Conservation (phyloP, 1,140 invertebrate genomes). For the Drosophila ohnishii region DNA sequence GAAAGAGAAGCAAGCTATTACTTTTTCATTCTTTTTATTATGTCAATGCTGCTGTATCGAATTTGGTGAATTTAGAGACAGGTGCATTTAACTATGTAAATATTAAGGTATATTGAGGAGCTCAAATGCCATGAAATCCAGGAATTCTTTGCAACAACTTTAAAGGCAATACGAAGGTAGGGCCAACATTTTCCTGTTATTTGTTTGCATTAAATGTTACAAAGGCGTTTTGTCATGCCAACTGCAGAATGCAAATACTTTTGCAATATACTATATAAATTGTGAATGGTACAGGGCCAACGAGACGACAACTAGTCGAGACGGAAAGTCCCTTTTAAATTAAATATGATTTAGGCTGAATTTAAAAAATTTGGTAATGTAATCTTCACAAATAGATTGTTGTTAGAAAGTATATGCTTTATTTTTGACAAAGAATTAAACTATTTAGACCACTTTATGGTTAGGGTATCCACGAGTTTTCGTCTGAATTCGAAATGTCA, state of each 20-base stretch:
- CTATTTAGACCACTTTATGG: neutral
- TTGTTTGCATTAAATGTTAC: constrained; percentile 41
- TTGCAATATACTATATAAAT: constrained; percentile 23
- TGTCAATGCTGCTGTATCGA: constrained; percentile 37
- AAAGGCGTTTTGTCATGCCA: constrained; percentile 48
- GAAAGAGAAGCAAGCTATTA: neutral
- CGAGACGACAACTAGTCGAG: neutral
- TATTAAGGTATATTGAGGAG: neutral
- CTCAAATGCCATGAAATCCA: neutral
- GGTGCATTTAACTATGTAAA: constrained; percentile 12
- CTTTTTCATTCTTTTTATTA: constrained; percentile 14
- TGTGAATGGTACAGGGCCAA: neutral
- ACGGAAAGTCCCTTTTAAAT: neutral
- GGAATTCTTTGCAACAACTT: constrained; percentile 4
- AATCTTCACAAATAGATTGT: neutral
- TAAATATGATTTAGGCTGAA: neutral
- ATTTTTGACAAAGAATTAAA: neutral
- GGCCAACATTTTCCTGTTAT: constrained; percentile 22
- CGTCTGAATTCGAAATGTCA: constrained; percentile 10
- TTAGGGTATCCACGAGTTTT: constrained; percentile 24
- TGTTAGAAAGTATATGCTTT: neutral
- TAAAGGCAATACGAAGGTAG: constrained; percentile 2
- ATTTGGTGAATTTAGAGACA: constrained; percentile 46
- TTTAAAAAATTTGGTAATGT: neutral
- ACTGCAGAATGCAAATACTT: constrained; percentile 51